A percentile compares a stretch with the other conserved stretches of the same genome.
These are phyloP conservation scores for Resseliella maxima DNA, from an alignment of 2,888 invertebrate genomes.

Conservation along the genomic window DNA sequence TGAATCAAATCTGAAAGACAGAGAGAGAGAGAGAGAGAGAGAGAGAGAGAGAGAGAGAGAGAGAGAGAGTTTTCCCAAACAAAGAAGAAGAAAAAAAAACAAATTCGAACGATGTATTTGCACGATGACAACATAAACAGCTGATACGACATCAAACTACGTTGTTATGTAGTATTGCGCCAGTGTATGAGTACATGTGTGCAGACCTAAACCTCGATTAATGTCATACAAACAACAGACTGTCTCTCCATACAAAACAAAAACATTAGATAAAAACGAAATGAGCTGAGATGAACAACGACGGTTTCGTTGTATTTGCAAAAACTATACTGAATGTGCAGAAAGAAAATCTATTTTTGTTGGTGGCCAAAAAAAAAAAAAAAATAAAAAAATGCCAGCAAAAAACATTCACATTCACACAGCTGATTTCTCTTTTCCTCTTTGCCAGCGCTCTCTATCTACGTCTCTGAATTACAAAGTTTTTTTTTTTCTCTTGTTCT, in stretches of 20 bases:
- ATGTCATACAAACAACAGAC: constrained; percentile 10
- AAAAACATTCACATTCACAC: neutral
- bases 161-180: neutral
- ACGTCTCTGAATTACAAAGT: neutral
- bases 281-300: too few species aligned
- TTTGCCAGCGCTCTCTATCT: neutral
- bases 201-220: neutral
- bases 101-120: neutral
- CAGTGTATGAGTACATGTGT: neutral
- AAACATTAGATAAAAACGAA: constrained; percentile 9
- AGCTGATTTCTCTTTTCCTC: constrained; percentile 49
- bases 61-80: too few species aligned
- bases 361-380: neutral
- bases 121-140: constrained; percentile 39
- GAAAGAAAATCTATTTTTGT: constrained; percentile 11
- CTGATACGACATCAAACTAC: neutral
- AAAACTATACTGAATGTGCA: neutral
- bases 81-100: neutral
- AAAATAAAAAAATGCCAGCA: neutral
- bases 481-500: neutral
- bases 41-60: too few species aligned
- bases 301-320: neutral
- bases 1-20: too few species aligned
- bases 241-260: neutral
- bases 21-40: too few species aligned